Evolutionary conservation across 2,888 invertebrate species (phyloP), one percentile per base, ranked within the genome.

Genomic region (Cataglyphis altisquamis): DNA sequence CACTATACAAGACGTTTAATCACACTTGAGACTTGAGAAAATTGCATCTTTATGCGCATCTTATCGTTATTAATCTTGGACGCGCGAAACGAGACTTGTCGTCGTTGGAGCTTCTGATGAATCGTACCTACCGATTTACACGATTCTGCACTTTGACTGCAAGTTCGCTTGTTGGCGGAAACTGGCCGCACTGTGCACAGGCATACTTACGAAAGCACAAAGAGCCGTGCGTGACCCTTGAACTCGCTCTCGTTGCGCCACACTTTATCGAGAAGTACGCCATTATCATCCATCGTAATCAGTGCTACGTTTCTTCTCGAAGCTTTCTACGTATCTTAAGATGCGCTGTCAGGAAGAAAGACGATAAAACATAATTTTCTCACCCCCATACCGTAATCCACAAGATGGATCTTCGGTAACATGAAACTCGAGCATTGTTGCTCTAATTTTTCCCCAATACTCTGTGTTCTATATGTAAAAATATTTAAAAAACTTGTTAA

Each of bases 61-160:
- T 48, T 80, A 70, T 60, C n/a, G 66, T 86, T 83, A 75, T 75
- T 83, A 86, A 86, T 83, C 78, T 67, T 15, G 62, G 25, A 52
- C 52, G 70, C 48, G 48, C 48, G 48, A 84, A 84, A 45, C 32
- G 66, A n/a, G 5, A 39, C 10, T 62, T 52, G 55, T 52, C 62
- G 39, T 83, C 36, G 63, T 62, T 68, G 21, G n/a, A 62, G 62
- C 45, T 1, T 29, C 74, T 87, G 84, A 86, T 75, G 86, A 86
- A 88, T 84, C 63, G 85, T 87, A 75, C 72, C 70, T 62, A 74
- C 77, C 89, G 82, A 86, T 89, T 87, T 89, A 89, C 89, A 89
- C 82, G 89, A 83, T 84, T 89, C 80, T 75, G 89, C 89, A 89
- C 89, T 89, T 85, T 82, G 85, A 89, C 86, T 78, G 72, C 62